These are phyloP conservation scores for Oncorhynchus kisutch DNA, from an alignment of 2,113 vertebrate species.

Conservation along the genomic window DNA sequence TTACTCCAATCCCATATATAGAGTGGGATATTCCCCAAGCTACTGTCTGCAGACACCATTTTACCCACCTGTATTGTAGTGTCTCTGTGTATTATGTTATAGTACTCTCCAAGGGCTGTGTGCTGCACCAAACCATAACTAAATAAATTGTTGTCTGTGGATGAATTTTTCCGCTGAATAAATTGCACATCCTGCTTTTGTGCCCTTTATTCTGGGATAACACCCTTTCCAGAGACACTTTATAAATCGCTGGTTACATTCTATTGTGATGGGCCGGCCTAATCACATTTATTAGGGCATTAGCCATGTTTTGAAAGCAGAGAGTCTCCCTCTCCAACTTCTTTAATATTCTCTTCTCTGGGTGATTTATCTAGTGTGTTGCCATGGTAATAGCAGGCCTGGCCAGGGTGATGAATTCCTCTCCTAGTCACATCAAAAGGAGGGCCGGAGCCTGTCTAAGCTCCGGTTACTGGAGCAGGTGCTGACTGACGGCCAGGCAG, in stretches of 20 bases:
- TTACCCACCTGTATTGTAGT: not conserved
- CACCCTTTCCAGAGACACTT: slow-evolving; percentile 14
- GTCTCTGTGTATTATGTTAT: not conserved
- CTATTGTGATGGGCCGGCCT: slow-evolving; percentile 16
- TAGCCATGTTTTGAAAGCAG: slow-evolving; percentile 6
- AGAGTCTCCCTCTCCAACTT: slow-evolving; percentile 62
- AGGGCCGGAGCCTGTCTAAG: slow-evolving; percentile 23
- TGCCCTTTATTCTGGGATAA: slow-evolving; percentile 2
- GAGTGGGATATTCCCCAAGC: not conserved
- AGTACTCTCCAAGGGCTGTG: not conserved
- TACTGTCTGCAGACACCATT: not conserved
- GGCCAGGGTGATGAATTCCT: slow-evolving; percentile 78
- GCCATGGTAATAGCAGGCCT: slow-evolving; percentile 59
- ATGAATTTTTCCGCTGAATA: not conserved
- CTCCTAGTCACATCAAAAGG: slow-evolving; percentile 67
- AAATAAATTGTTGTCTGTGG: not conserved
- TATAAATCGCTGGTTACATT: slow-evolving; percentile 19
- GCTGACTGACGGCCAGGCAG: slow-evolving; percentile 46
- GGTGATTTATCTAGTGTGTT: slow-evolving; percentile 49
- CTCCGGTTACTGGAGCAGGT: slow-evolving; percentile 39
- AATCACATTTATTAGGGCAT: slow-evolving; percentile 14
- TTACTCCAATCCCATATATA: not conserved
- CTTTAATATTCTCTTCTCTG: slow-evolving; percentile 66
- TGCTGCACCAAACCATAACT: not conserved
- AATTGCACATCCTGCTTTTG: not conserved